Conservation (phyloP, 2,888 invertebrate species). For the Acrocyrtus sp. region DNA sequence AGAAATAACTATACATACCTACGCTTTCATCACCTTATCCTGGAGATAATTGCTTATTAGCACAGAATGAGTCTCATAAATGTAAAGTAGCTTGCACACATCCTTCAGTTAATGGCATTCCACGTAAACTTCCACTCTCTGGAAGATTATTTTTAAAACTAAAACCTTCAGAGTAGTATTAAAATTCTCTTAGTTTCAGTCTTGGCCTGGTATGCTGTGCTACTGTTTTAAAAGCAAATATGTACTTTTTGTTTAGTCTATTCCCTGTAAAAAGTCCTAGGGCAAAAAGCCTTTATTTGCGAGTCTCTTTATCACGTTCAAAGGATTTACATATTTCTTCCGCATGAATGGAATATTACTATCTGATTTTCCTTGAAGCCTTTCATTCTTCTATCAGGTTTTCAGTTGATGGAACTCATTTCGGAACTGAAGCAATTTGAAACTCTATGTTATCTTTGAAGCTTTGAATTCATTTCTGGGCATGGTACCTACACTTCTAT, state of each 20-base stretch:
- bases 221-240: neutral
- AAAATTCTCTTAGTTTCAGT: neutral
- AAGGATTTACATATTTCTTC: neutral
- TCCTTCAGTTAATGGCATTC: neutral
- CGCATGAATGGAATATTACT: neutral
- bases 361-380: slow-evolving; percentile 1
- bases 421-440: slow-evolving; percentile 1
- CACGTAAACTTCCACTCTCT: too few relatives aligned
- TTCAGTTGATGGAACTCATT: slow-evolving; percentile 13
- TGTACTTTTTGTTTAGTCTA: too few relatives aligned
- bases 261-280: neutral
- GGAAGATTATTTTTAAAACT: neutral
- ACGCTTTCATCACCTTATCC: neutral
- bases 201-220: too few relatives aligned
- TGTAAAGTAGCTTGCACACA: too few relatives aligned
- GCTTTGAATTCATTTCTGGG: too few relatives aligned
- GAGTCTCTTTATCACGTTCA: slow-evolving; percentile 3
- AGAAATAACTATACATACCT: too few relatives aligned
- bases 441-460: neutral
- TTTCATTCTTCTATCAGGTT: slow-evolving; percentile 1
- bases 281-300: neutral
- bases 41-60: neutral
- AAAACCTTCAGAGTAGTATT: neutral
- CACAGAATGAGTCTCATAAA: neutral
- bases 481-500: too few relatives aligned